Base-by-base conservation (phyloP, 2,797 vertebrate species). In the Hyperoplus immaculatus region DNA sequence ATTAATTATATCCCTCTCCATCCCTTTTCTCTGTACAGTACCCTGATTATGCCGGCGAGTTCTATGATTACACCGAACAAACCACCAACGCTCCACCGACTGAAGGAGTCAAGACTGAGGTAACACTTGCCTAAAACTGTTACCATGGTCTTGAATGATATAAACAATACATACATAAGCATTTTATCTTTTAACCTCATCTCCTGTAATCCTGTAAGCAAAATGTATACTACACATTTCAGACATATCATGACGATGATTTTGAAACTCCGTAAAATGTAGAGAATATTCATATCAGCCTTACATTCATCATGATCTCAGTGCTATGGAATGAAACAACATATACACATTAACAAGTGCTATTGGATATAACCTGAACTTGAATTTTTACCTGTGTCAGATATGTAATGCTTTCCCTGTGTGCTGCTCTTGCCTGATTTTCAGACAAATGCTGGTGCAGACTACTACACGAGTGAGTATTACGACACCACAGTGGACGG, bases 11-110 rank as follows among this genome's bases (percentile, higher is more conserved):
- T 51, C 63, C 58, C 75, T 82, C 42, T 7, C 41, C n/a, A 0
- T 74, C n/a, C 70, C 88, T 84, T 95, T 94, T 94, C 94, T 82
- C 89, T 64, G 95, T 91, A 80, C 95, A 99, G 98, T 97, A 98
- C 87, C 89, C 93, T 91, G 94, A 96, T 76, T 97, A 98, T 94
- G 97, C 97, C 62, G 94, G 94, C 62, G 94, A 93, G 8, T 62
- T 83, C 88, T 98, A 99, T 96, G 97, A 99, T 84, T 98, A 99
- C 96, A 93, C 84, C 91, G 97, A 97, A 87, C 94, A 94, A 93
- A 93, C 96, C 93, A 94, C 95, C 94, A 96, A 95, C 9, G 80
- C 88, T 87, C 92, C 95, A 88, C 93, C 97, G 81, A 95, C 96
- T 2, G 95, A 96, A 93, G 95, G 92, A 92, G 85, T 92, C 82